Conservation (phyloP, 1,140 invertebrate species). For the Drosophila bipectinata region DNA sequence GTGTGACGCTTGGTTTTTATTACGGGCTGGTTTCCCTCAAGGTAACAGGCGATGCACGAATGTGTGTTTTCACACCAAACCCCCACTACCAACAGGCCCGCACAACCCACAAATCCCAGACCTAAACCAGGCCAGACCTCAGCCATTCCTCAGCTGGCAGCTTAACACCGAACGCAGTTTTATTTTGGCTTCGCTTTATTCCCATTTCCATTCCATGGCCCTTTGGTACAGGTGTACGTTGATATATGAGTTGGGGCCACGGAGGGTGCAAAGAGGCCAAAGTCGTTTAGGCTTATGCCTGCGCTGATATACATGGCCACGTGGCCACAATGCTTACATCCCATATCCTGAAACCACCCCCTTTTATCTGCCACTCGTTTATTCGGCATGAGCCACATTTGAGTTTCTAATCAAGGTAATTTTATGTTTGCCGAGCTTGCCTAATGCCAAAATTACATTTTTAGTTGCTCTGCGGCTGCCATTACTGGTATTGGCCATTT, state of each 20-base stretch:
- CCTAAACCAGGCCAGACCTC: constrained; percentile 22
- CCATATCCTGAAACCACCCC: neutral
- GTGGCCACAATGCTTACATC: constrained; percentile 35
- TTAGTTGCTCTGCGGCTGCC: constrained; percentile 51
- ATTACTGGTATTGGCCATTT: constrained; percentile 32
- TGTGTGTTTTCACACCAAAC: constrained; percentile 34
- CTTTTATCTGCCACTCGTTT: constrained; percentile 28
- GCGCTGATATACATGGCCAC: constrained; percentile 70
- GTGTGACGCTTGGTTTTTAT: constrained; percentile 47
- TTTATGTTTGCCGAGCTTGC: constrained; percentile 75
- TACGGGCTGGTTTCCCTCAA: constrained; percentile 40
- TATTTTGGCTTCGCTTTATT: constrained; percentile 44
- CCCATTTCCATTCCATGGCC: constrained; percentile 21
- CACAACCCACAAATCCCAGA: constrained; percentile 5
- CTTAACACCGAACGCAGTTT: constrained; percentile 33
- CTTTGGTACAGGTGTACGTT: constrained; percentile 65
- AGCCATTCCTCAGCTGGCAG: constrained; percentile 36
- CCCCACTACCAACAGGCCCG: neutral
- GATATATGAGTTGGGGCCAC: constrained; percentile 62
- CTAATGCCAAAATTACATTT: constrained; percentile 81
- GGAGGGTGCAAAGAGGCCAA: constrained; percentile 36
- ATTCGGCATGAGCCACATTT: constrained; percentile 57
- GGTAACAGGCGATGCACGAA: constrained; percentile 37
- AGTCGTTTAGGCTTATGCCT: constrained; percentile 68
- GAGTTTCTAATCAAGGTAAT: constrained; percentile 81